A percentile compares a stretch with the other conserved stretches of the same genome.
Conservation (phyloP, 2,797 vertebrate species). For the Coilia nasus region DNA sequence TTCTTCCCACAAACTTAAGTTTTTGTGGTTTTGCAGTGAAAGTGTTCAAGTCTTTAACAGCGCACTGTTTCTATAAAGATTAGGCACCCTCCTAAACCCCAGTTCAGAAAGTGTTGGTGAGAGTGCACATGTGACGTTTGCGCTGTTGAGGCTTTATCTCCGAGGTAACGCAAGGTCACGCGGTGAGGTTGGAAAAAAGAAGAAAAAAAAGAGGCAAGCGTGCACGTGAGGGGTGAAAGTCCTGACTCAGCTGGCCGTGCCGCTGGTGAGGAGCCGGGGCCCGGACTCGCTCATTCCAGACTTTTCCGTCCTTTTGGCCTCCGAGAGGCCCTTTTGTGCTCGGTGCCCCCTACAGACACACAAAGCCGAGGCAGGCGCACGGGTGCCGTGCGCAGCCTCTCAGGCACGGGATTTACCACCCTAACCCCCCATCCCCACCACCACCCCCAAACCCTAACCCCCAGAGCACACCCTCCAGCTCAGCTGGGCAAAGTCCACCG, state of each 20-base stretch:
- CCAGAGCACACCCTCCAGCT: background rate
- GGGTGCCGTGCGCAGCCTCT: background rate
- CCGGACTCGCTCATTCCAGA: slow-evolving; percentile 42
- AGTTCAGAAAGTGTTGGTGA: background rate
- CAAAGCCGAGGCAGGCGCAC: background rate
- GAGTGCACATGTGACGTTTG: background rate
- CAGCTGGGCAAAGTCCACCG: background rate
- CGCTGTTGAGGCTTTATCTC: slow-evolving; percentile 3
- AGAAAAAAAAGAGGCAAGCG: too few relatives aligned
- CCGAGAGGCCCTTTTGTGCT: slow-evolving; percentile 36
- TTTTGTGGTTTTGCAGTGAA: background rate
- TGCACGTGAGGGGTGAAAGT: slow-evolving; percentile 12
- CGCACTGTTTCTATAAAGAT: background rate
- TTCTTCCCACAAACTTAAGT: background rate
- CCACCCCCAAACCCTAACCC: too few relatives aligned
- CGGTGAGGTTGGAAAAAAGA: background rate
- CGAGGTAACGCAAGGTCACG: slow-evolving; percentile 18
- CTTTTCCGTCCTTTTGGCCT: slow-evolving; percentile 32
- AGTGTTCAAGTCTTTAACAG: background rate
- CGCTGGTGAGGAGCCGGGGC: slow-evolving; percentile 38
- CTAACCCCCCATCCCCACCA: background rate
- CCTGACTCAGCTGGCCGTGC: slow-evolving; percentile 37
- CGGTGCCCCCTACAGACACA: slow-evolving; percentile 29
- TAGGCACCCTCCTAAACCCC: background rate
- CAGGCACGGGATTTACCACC: background rate